phyloP scores from a whole-genome alignment of 2,113 vertebrate species.

The Pedetes capensis region DNA sequence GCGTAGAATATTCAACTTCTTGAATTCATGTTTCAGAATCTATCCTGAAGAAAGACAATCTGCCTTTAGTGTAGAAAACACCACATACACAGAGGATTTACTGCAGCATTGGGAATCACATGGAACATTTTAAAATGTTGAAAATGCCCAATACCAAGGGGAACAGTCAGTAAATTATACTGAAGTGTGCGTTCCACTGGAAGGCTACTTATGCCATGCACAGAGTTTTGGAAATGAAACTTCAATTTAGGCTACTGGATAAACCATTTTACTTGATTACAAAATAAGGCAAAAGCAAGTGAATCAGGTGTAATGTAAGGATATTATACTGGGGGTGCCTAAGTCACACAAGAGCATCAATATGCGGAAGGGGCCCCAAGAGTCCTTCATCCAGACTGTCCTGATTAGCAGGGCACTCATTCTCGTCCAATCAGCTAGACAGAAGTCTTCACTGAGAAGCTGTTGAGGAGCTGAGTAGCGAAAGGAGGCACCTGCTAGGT shows the following conservation, averaged over 20 bases:
- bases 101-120: background rate
- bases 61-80: fast-evolving
- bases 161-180: background rate
- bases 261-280: background rate
- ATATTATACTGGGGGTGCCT: fast-evolving
- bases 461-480: background rate
- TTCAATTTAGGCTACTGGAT: background rate
- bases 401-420: fast-evolving
- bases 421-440: background rate
- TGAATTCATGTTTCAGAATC: background rate
- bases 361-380: fast-evolving
- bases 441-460: background rate
- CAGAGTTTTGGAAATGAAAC: background rate
- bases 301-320: background rate
- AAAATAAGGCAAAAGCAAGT: background rate
- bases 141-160: background rate
- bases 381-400: fast-evolving
- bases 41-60: background rate
- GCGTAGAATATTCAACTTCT: background rate
- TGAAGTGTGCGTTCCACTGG: background rate
- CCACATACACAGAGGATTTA: fast-evolving
- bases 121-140: background rate
- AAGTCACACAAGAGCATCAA: fast-evolving
- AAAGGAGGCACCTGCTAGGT: background rate
- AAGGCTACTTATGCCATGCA: background rate